Evolutionary conservation across 2,888 invertebrate species (phyloP).

Genomic region (Kryphioiulus occultus): DNA sequence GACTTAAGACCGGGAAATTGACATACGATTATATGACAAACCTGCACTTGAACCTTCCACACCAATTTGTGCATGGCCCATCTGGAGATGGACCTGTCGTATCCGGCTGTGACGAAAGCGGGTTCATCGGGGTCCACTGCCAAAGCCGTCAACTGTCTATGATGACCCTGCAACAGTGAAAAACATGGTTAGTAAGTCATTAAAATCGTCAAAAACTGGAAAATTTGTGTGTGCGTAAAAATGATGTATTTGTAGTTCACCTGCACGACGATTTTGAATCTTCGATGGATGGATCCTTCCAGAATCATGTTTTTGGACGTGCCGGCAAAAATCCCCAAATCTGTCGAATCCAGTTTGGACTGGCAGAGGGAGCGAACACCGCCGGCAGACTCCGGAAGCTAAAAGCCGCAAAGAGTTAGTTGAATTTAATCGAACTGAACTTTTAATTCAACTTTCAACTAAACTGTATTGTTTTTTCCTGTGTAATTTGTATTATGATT

Average conservation of each 20-base stretch:
- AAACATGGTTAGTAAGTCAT: not conserved
- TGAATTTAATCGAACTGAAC: not conserved
- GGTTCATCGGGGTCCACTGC: slow-evolving; percentile 91
- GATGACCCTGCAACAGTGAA: slow-evolving; percentile 75
- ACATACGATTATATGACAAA: too few relatives aligned
- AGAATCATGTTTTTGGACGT: slow-evolving; percentile 88
- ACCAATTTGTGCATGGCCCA: slow-evolving; percentile 89
- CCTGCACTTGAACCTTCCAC: slow-evolving; percentile 78
- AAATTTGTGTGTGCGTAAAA: not conserved
- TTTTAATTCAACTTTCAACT: not conserved
- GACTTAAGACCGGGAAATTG: too few relatives aligned
- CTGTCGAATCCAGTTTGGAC: slow-evolving; percentile 84
- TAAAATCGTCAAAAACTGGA: not conserved
- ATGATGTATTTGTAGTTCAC: not conserved
- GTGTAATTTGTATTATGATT: too few relatives aligned
- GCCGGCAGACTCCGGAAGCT: slow-evolving; percentile 88
- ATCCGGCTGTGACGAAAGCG: slow-evolving; percentile 89
- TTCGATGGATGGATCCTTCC: slow-evolving; percentile 86
- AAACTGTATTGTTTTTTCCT: too few relatives aligned
- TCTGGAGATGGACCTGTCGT: slow-evolving; percentile 86
- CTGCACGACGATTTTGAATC: slow-evolving; percentile 70
- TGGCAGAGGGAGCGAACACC: slow-evolving; percentile 89
- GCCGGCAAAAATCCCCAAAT: slow-evolving; percentile 89
- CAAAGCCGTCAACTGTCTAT: slow-evolving; percentile 84
- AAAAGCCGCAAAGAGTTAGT: slow-evolving; percentile 57